Conservation (phyloP, 2,888 invertebrate species). For the Tachina lurida region DNA sequence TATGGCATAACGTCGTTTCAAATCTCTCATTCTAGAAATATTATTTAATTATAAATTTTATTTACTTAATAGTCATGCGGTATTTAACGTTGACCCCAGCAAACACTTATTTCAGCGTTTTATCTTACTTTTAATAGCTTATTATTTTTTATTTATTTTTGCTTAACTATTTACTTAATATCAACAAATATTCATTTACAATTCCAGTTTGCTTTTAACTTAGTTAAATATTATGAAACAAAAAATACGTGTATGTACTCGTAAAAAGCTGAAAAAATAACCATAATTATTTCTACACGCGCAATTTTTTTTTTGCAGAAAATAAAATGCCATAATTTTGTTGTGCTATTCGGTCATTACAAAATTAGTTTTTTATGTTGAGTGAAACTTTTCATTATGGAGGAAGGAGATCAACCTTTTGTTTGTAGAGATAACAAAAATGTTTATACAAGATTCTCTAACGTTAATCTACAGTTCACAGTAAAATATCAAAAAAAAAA, state of each 20-base stretch:
- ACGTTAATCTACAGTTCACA: no score
- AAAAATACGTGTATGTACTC: not conserved
- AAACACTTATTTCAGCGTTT: conserved; percentile 16
- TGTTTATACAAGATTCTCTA: not conserved
- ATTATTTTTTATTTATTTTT: not conserved
- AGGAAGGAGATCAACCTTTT: not conserved
- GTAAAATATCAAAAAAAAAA: no score
- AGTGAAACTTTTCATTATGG: not conserved
- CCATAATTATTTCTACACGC: conserved; percentile 3
- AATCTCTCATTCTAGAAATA: not conserved
- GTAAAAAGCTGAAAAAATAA: not conserved
- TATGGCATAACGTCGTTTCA: not conserved
- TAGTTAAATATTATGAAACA: conserved; percentile 20
- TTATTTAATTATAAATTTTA: conserved; percentile 7
- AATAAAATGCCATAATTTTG: conserved; percentile 32
- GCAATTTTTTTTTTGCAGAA: conserved; percentile 7
- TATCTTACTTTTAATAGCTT: conserved; percentile 46
- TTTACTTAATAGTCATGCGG: conserved; percentile 2
- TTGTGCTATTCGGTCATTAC: not conserved
- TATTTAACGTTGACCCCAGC: conserved; percentile 26
- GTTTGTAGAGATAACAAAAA: not conserved
- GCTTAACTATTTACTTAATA: conserved; percentile 46
- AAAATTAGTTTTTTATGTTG: conserved; percentile 17
- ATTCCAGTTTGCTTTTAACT: conserved; percentile 40
- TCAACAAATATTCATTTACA: not conserved